Base-by-base conservation (phyloP, 2,888 invertebrate species). In the Poecilobothrus nobilitatus region DNA sequence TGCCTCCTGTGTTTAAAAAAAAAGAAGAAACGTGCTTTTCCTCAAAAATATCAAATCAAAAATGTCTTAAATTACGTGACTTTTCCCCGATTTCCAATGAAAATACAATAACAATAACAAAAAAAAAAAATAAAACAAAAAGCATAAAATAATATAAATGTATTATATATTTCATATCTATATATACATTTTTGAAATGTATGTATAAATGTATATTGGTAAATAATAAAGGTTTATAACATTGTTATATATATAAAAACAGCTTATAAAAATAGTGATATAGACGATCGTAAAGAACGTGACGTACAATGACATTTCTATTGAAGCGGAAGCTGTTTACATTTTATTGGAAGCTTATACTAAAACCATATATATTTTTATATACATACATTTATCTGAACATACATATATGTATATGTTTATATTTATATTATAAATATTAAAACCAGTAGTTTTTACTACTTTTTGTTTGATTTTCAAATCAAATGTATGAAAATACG, bases 41-140 rank as follows among this genome's bases (percentile, higher is more conserved):
- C 7, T 34, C 18, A 18, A 65, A 65, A 63, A 63, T 63, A 63
- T 22, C 18, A 63, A 63, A 63, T 27, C 22, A 63, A 63, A 63
- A 63, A 18, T 63, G 63, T 63, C 27, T 63, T 63, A 63, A 27
- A 27, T 65, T 65, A 65, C 65, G 65, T 65, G 65, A 65, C 65
- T 65, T 65, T 65, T 65, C 20, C 20, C 65, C 37, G 20, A 34
- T 65, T 65, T 65, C 20, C 20, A 33, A 65, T 53, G 53, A 53
- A 53, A 53, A 53, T 53, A 53, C 18, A 53, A 8, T 8, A 41
- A 41, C 41, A 41, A 41, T 41, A 41, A 41, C 41, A 53, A 53
- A 53, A 53, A 9, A 12, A 53, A 6, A 18, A 53, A 12, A 53
- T 6, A 18, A 4, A 18, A 18, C 37, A 53, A 53, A 53, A 18